Conservation (phyloP, 2,797 vertebrate genomes). For the Antrozous pallidus region DNA sequence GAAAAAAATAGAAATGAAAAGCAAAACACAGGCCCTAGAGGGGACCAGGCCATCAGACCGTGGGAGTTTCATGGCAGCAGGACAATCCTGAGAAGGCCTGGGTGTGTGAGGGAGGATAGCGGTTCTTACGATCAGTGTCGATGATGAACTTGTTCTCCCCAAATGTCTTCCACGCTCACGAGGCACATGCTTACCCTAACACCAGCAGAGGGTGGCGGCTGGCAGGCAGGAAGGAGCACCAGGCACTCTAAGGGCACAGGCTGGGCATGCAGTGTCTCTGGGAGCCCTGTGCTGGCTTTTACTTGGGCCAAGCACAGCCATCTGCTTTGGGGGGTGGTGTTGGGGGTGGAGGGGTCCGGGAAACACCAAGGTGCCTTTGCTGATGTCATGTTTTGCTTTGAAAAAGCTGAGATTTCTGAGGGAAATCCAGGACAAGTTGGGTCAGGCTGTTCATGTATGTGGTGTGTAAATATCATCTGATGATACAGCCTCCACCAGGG, state of each 20-base stretch:
- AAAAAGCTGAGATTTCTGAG: slow-evolving; percentile 29
- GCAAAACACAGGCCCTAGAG: not conserved
- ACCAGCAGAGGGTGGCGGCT: not conserved
- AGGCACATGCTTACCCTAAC: not conserved
- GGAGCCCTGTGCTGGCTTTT: not conserved
- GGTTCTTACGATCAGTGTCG: not conserved
- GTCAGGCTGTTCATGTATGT: slow-evolving; percentile 40
- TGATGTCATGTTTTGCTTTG: slow-evolving; percentile 44
- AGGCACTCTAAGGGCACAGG: not conserved
- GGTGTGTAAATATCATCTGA: slow-evolving; percentile 43
- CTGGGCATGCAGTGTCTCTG: not conserved
- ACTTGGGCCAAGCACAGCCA: not conserved
- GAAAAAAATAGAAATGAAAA: too few relatives aligned
- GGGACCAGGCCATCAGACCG: not conserved
- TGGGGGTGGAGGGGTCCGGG: not conserved
- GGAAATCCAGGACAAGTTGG: slow-evolving; percentile 21
- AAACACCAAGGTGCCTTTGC: slow-evolving; percentile 56
- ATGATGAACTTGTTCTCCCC: not conserved
- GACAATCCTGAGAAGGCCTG: not conserved
- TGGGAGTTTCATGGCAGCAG: not conserved
- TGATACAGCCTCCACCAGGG: not conserved
- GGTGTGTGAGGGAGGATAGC: not conserved
- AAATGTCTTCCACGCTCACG: not conserved
- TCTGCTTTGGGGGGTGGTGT: not conserved
- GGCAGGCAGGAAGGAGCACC: not conserved